A percentile compares a stretch with the other conserved stretches of the same genome.
Conservation (phyloP, 2,113 vertebrate genomes). For the Pteruthius melanotis region DNA sequence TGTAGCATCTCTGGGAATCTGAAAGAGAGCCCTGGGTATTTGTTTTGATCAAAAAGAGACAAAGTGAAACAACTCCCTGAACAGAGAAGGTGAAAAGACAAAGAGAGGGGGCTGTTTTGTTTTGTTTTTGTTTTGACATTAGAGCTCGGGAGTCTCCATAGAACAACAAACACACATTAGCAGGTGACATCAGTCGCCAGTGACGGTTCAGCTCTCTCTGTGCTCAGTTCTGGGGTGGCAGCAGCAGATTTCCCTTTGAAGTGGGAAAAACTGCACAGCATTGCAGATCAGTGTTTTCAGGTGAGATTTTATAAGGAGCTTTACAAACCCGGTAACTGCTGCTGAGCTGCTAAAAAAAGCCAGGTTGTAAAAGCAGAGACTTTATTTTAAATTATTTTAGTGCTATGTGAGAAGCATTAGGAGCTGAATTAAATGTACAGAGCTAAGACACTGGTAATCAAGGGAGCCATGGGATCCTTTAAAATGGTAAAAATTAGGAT, state of each 20-base stretch:
- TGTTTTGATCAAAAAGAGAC: background rate
- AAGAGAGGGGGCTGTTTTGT: background rate
- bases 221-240: background rate
- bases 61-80: background rate
- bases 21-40: background rate
- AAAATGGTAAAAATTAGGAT: background rate
- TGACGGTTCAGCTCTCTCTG: rapidly evolving
- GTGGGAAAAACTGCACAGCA: background rate
- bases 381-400: background rate
- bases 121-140: background rate
- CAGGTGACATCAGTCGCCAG: background rate
- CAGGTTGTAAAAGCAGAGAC: conserved; percentile 1
- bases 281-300: background rate
- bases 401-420: background rate
- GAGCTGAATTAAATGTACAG: background rate
- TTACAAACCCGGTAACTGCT: background rate
- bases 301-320: background rate
- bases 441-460: background rate
- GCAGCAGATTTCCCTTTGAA: background rate
- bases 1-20: background rate
- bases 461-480: background rate
- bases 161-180: background rate
- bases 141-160: background rate
- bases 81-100: background rate
- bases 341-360: conserved; percentile 24